These are phyloP conservation scores for Julus scanicus DNA, from an alignment of 2,888 invertebrate species.

Conservation along the genomic window DNA sequence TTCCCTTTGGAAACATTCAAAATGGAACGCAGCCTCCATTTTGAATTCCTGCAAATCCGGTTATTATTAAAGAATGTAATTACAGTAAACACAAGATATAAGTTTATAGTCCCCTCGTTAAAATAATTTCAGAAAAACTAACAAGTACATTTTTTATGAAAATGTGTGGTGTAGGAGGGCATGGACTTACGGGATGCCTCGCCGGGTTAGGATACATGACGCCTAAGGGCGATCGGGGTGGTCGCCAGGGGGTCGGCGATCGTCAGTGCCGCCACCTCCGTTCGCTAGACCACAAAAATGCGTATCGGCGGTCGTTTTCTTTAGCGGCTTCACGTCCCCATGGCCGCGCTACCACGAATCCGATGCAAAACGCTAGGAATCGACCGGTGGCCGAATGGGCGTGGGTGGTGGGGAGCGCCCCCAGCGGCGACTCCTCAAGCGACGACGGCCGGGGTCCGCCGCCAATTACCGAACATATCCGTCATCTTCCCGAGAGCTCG, in stretches of 20 bases:
- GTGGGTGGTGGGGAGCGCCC: background rate
- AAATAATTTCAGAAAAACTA: no score
- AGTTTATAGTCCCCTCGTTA: no score
- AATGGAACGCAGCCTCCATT: no score
- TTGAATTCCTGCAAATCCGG: no score
- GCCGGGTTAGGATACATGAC: conserved; percentile 61
- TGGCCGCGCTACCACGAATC: background rate
- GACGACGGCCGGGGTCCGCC: background rate
- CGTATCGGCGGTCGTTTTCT: background rate
- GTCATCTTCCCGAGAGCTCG: background rate
- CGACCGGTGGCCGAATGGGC: background rate
- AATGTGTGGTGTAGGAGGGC: background rate
- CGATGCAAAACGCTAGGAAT: background rate
- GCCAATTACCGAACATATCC: conserved; percentile 4
- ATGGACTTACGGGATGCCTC: conserved; percentile 61
- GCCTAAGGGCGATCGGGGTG: background rate
- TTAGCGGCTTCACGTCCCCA: background rate
- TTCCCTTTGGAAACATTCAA: no score
- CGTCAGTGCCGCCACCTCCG: conserved; percentile 50
- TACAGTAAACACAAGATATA: no score
- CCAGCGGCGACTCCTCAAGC: conserved; percentile 11
- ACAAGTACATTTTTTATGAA: no score
- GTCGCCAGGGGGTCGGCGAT: conserved; percentile 51
- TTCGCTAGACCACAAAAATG: background rate
- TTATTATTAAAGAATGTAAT: no score